Percentiles rank a stretch among this genome's conserved stretches.
Conservation (phyloP, 2,113 vertebrate genomes). For the Puffinus mauretanicus region DNA sequence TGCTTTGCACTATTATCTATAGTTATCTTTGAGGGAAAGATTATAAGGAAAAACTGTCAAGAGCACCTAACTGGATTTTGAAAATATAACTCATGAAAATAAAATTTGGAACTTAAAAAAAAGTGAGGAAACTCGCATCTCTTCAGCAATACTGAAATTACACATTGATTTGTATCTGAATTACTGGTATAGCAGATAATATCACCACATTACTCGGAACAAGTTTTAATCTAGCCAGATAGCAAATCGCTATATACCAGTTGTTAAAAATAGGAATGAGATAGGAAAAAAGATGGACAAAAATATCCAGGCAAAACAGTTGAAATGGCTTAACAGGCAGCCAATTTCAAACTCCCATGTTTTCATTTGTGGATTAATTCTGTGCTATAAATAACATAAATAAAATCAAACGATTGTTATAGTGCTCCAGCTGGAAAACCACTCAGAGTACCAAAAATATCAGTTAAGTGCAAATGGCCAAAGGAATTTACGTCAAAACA, state of each 20-base stretch:
- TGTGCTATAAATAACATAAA: conserved; percentile 4
- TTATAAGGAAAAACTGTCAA: neutral
- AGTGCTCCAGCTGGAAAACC: neutral
- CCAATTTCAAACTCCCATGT: neutral
- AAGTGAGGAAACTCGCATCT: neutral
- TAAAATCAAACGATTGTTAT: neutral
- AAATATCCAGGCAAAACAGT: neutral
- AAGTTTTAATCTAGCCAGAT: neutral
- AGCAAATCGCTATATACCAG: neutral
- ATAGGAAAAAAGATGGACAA: neutral
- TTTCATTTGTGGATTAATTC: neutral
- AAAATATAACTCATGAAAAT: neutral
- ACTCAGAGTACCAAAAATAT: neutral
- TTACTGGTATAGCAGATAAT: neutral
- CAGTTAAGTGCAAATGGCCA: conserved; percentile 23
- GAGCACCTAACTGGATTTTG: neutral
- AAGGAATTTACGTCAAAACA: neutral
- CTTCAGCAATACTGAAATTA: neutral
- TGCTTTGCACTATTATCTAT: neutral
- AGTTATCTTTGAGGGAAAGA: neutral
- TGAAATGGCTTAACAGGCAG: neutral
- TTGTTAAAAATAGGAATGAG: neutral
- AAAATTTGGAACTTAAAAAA: neutral
- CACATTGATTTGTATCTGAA: neutral
- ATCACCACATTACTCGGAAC: neutral